Conservation (phyloP, 2,888 invertebrate species). For the Neria commutata region DNA sequence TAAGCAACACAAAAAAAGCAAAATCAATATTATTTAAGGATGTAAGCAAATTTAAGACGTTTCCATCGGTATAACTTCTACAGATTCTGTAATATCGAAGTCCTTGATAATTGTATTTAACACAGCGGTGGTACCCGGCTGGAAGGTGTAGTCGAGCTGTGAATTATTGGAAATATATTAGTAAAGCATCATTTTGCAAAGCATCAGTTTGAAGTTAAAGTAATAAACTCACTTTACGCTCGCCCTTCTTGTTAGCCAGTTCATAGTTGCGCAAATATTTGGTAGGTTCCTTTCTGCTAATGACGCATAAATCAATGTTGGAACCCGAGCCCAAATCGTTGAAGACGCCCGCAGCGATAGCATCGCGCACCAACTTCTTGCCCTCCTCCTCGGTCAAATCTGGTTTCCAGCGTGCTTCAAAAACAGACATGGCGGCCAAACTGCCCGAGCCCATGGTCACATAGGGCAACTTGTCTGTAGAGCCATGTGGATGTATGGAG, state of each 20-base stretch:
- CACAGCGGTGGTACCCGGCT: constrained; percentile 51
- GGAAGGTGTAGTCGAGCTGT: constrained; percentile 56
- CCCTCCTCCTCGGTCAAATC: constrained; percentile 87
- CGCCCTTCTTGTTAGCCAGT: constrained; percentile 71
- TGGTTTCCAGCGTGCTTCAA: constrained; percentile 88
- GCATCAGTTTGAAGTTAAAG: constrained; percentile 1
- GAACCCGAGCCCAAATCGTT: constrained; percentile 98
- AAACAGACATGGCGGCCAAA: constrained; percentile 95
- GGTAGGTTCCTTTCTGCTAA: constrained; percentile 80
- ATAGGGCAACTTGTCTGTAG: constrained; percentile 89
- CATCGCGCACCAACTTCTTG: constrained; percentile 85
- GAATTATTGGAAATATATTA: constrained; percentile 15
- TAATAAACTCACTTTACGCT: constrained; percentile 48
- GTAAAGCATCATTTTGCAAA: neutral
- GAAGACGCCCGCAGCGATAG: constrained; percentile 95
- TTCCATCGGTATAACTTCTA: constrained; percentile 56
- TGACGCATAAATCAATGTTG: constrained; percentile 92
- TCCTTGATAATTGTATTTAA: constrained; percentile 45
- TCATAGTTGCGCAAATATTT: constrained; percentile 89
- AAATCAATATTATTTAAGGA: too few species aligned
- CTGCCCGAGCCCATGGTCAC: constrained; percentile 97
- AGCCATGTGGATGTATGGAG: constrained; percentile 94
- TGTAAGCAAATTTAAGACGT: constrained; percentile 43
- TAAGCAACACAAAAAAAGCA: too few species aligned
- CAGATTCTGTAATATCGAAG: constrained; percentile 51